phyloP scores from a whole-genome alignment of 2,888 invertebrate species.

The Cephus pygmeus region DNA sequence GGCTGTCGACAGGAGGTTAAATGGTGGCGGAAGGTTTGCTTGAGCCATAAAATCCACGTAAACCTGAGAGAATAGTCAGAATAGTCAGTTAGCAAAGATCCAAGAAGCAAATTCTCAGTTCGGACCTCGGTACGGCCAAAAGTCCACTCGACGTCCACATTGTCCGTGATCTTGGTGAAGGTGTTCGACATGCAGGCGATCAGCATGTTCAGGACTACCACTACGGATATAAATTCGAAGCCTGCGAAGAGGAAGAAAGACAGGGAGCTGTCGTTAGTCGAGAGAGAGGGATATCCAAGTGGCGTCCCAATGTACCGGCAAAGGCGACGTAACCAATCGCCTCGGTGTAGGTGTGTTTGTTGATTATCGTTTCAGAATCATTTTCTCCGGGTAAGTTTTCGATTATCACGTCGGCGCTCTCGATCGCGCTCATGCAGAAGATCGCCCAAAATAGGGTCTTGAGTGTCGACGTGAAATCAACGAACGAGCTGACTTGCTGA shows the following conservation, averaged over 20 bases:
- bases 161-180: conserved; percentile 76
- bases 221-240: conserved; percentile 78
- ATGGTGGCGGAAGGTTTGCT: conserved; percentile 77
- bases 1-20: conserved; percentile 76
- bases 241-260: conserved; percentile 46
- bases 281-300: neutral
- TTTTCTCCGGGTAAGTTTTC: conserved; percentile 70
- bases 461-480: conserved; percentile 70
- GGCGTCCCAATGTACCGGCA: conserved; percentile 63
- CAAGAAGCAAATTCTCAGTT: neutral
- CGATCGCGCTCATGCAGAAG: conserved; percentile 75
- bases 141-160: conserved; percentile 80
- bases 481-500: conserved; percentile 72
- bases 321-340: conserved; percentile 76
- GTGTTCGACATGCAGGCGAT: conserved; percentile 86
- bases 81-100: neutral
- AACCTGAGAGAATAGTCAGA: conserved; percentile 57
- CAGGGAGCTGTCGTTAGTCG: neutral
- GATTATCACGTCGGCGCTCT: conserved; percentile 75
- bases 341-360: conserved; percentile 73
- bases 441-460: conserved; percentile 79
- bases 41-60: conserved; percentile 80
- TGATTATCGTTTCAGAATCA: conserved; percentile 67
- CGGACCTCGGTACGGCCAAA: conserved; percentile 76
- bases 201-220: conserved; percentile 81